phyloP scores from a whole-genome alignment of 2,113 vertebrate species.

The Bucco capensis region DNA sequence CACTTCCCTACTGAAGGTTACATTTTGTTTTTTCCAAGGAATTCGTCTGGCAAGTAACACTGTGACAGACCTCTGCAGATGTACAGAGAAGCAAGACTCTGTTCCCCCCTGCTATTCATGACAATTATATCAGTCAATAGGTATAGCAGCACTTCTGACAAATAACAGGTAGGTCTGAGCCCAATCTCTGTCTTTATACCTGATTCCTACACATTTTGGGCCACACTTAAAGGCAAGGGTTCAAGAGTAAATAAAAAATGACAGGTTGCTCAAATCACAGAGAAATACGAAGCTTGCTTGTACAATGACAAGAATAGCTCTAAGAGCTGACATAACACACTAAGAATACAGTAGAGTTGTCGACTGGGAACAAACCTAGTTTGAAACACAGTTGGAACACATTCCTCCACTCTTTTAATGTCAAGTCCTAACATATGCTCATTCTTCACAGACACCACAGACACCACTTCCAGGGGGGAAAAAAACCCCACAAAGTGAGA shows the following conservation, averaged over 20 bases:
- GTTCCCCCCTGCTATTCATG: not conserved
- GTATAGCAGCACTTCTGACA: not conserved
- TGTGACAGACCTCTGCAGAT: not conserved
- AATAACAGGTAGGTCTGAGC: not conserved
- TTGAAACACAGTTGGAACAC: not conserved
- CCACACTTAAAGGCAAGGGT: not conserved
- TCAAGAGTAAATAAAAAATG: conserved; percentile 16
- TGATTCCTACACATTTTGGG: not conserved
- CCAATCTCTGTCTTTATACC: not conserved
- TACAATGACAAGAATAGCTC: not conserved
- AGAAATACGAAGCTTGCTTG: not conserved
- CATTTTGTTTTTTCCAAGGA: not conserved
- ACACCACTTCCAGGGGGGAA: not conserved
- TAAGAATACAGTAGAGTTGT: not conserved
- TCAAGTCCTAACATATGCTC: not conserved
- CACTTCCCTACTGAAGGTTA: not conserved
- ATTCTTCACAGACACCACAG: not conserved
- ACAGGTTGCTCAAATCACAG: not conserved
- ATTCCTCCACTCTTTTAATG: not conserved
- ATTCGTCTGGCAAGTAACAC: not conserved
- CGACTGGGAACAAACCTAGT: not conserved
- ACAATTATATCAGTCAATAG: not conserved
- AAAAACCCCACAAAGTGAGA: not conserved
- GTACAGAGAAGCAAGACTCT: not conserved
- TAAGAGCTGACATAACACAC: not conserved